phyloP scores from a whole-genome alignment of 2,888 invertebrate species.

The Diaprepes abbreviatus region DNA sequence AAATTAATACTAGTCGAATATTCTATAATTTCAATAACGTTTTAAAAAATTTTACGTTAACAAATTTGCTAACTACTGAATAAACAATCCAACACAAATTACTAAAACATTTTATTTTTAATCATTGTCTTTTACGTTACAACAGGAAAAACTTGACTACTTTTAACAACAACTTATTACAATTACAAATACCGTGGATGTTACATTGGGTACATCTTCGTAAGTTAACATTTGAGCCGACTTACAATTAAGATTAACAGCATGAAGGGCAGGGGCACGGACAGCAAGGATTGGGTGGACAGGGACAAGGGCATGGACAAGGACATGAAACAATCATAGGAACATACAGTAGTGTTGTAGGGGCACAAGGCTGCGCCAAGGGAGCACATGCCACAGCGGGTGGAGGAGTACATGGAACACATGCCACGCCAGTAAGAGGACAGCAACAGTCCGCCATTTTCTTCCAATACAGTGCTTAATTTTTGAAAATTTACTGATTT shows the following conservation, averaged over 20 bases:
- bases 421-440: constrained; percentile 48
- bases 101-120: not conserved
- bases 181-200: not conserved
- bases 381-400: constrained; percentile 51
- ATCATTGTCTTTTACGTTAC: not conserved
- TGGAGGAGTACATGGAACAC: constrained; percentile 49
- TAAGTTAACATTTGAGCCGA: not conserved
- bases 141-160: not conserved
- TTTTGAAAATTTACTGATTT: not conserved
- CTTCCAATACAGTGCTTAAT: not conserved
- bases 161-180: not conserved
- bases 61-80: not conserved
- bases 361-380: constrained; percentile 52
- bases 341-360: constrained; percentile 49
- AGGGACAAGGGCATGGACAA: constrained; percentile 46
- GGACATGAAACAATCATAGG: constrained; percentile 46
- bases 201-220: not conserved
- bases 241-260: not conserved
- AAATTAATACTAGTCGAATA: not conserved
- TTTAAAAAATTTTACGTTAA: no score
- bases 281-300: constrained; percentile 20
- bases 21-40: no score
- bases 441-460: constrained; percentile 35
- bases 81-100: not conserved
- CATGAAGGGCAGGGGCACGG: not conserved